phyloP scores from a whole-genome alignment of 2,888 invertebrate genomes.

The Didymodactylos carnosus region DNA sequence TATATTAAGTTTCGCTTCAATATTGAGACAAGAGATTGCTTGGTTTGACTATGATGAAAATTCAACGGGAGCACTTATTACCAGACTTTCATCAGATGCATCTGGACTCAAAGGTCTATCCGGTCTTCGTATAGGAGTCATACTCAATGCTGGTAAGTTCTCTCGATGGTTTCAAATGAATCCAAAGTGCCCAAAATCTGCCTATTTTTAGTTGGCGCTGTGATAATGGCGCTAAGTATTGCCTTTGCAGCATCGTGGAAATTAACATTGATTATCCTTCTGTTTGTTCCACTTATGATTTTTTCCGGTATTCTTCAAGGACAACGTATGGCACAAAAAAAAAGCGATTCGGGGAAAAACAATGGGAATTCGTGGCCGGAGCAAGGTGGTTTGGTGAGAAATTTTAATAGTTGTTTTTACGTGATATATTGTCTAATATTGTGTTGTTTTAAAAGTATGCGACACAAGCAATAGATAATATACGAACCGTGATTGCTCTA shows the following conservation, averaged over 20 bases:
- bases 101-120: background rate
- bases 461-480: constrained; percentile 36
- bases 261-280: constrained; percentile 40
- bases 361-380: background rate
- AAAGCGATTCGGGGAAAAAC: background rate
- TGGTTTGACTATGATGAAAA: constrained; percentile 31
- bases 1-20: background rate
- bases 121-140: background rate
- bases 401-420: background rate
- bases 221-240: constrained; percentile 20
- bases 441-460: constrained; percentile 21
- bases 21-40: constrained; percentile 26
- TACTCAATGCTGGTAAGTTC: background rate
- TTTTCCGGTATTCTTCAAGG: constrained; percentile 19
- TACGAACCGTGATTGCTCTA: constrained; percentile 33
- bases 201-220: too few species aligned
- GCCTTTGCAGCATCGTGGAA: constrained; percentile 40
- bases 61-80: constrained; percentile 28
- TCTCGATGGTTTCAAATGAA: too few species aligned
- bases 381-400: background rate
- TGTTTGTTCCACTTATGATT: constrained; percentile 37
- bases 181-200: too few species aligned
- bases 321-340: constrained; percentile 1
- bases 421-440: background rate
- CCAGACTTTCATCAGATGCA: constrained; percentile 29